These are phyloP conservation scores for Condylura cristata DNA, from an alignment of 2,113 vertebrate genomes.

Conservation along the genomic window DNA sequence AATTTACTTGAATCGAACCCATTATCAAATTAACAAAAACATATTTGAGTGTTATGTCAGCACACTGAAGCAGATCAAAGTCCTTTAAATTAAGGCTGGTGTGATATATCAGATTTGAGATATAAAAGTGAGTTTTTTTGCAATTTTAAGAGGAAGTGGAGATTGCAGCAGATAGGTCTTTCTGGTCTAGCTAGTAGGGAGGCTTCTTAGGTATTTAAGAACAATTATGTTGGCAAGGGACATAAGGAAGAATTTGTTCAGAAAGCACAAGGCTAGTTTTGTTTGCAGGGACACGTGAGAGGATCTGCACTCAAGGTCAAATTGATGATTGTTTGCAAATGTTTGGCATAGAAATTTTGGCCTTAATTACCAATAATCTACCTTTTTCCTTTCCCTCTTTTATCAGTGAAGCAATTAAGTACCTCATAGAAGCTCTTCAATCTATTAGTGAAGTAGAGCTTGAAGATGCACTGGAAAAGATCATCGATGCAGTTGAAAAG, in stretches of 20 bases:
- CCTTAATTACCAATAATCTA: constrained; percentile 18
- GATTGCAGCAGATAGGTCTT: background rate
- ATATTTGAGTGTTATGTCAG: background rate
- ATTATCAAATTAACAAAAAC: constrained; percentile 26
- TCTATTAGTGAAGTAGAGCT: constrained; percentile 89
- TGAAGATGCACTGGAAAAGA: constrained; percentile 91
- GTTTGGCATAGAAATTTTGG: background rate
- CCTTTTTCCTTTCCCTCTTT: constrained; percentile 55
- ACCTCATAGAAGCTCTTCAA: constrained; percentile 91
- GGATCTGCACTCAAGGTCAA: background rate
- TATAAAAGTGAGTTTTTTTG: background rate
- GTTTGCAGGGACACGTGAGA: background rate
- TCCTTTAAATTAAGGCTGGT: background rate
- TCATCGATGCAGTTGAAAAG: constrained; percentile 95
- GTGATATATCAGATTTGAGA: background rate
- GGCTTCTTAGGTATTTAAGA: background rate
- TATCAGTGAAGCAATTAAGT: constrained; percentile 92
- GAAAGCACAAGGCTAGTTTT: background rate
- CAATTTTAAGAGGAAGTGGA: constrained; percentile 1
- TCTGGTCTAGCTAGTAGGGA: background rate
- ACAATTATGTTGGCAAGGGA: background rate
- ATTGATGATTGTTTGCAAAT: constrained; percentile 1
- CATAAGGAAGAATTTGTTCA: constrained; percentile 21
- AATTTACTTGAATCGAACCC: constrained; percentile 22
- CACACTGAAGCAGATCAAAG: background rate